Evolutionary conservation across 2,113 vertebrate species (phyloP), one percentile per base, ranked within the genome.

Genomic region (Dipodomys spectabilis): DNA sequence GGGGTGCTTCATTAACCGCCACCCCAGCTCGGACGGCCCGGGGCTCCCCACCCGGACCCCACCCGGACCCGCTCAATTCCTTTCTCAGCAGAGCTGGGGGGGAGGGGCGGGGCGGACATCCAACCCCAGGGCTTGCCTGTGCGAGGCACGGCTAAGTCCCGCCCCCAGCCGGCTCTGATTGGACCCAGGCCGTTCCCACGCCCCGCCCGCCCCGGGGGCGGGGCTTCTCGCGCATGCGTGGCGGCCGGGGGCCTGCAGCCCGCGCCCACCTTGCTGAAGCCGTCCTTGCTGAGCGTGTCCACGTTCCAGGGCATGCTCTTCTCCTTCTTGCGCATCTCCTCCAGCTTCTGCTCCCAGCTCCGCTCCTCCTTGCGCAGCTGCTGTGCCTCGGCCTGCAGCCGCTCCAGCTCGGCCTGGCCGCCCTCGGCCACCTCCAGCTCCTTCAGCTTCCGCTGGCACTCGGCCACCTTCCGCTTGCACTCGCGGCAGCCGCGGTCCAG

Each of bases 291-390:
- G 92, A 99, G 98, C 0, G 98, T 99, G 94, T 99, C 99, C 13
- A 99, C 98, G 0, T 99, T 99, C 99, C 99, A 99, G 1, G 99
- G 99, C 97, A 98, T 97, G 90, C 96, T 99, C 97, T 98, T 99
- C 95, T 98, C 98, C 92, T 99, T 98, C 73, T 97, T 97, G 28
- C 93, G 90, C 93, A 99, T 92, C 73, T 98, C 98, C 1, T 98
- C 98, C 10, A 98, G 6, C 87, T 99, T 98, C 88, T 97, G 98
- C 92, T 98, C 97, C 96, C 98, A 99, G 0, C 67, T 92, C 2
- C 96, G 97, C 91, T 99, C 98, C 77, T 99, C 99, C 30, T 97
- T 98, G 7, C 93, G 97, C 78, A 99, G 98, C 97, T 98, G 98
- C 67, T 98, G 98, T 0, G 98, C 98, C 88, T 99, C 98, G 0